These are phyloP conservation scores for Macaca nemestrina DNA, from an alignment of 2,113 vertebrate species.

Conservation along the genomic window DNA sequence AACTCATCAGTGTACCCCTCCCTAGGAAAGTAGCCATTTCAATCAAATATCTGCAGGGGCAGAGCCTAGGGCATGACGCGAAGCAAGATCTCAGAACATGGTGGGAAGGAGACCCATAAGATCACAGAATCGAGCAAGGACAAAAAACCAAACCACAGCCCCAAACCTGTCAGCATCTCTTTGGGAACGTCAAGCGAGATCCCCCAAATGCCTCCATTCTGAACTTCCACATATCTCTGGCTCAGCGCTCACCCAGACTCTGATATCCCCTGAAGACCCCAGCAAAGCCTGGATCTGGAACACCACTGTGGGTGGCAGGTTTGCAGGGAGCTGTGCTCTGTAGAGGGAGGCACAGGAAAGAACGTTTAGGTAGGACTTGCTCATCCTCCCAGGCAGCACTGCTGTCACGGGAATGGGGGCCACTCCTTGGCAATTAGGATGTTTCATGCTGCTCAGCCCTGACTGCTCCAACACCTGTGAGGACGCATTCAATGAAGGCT, in stretches of 20 bases:
- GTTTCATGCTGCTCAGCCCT: not conserved
- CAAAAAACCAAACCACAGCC: not conserved
- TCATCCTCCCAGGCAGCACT: not conserved
- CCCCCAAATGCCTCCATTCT: not conserved
- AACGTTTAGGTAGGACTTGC: not conserved
- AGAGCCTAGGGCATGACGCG: not conserved
- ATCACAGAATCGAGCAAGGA: not conserved
- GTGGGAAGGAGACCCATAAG: no score
- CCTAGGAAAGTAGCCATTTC: not conserved
- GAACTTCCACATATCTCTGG: not conserved
- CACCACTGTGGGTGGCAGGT: accelerated
- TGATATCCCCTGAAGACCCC: accelerated
- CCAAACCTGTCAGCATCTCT: not conserved
- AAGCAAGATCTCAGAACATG: no score
- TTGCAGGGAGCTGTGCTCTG: not conserved
- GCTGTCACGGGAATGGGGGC: accelerated
- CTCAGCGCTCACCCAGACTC: not conserved
- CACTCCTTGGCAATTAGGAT: not conserved
- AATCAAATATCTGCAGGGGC: not conserved
- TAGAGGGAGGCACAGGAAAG: not conserved
- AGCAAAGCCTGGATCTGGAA: not conserved
- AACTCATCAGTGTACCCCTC: not conserved
- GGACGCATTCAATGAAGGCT: not conserved
- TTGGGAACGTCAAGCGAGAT: not conserved
- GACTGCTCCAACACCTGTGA: not conserved